Conservation (phyloP, 2,113 vertebrate species). For the Anas platyrhynchos region DNA sequence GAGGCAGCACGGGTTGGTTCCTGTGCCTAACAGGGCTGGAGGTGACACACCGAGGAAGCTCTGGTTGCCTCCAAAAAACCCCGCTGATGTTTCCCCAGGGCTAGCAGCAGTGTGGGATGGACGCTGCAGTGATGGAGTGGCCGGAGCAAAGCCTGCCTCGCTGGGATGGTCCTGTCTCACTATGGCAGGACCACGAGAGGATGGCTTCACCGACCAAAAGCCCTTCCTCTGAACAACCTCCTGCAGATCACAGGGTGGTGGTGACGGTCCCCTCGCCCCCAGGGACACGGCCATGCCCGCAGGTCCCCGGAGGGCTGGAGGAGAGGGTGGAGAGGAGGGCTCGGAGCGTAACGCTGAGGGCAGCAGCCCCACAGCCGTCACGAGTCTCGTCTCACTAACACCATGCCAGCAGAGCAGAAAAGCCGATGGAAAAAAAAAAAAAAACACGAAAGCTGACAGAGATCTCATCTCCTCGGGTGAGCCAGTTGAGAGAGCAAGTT, state of each 20-base stretch:
- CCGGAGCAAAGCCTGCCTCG: not conserved
- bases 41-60: not conserved
- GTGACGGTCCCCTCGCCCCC: not conserved
- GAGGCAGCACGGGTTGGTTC: fast-evolving
- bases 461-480: conserved; percentile 68
- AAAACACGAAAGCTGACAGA: conserved; percentile 49
- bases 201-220: not conserved
- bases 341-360: not conserved
- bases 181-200: not conserved
- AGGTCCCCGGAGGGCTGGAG: not conserved
- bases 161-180: not conserved
- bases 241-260: not conserved
- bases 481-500: conserved; percentile 65
- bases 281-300: not conserved
- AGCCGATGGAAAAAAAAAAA: conserved; percentile 55
- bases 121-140: not conserved
- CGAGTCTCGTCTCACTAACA: not conserved
- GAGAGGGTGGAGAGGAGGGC: not conserved
- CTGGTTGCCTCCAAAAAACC: not conserved
- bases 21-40: fast-evolving
- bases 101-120: not conserved
- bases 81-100: not conserved
- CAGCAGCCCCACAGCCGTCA: conserved; percentile 3
- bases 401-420: conserved; percentile 27
- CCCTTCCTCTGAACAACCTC: not conserved